Conservation (phyloP, 2,888 invertebrate genomes). For the Tinea trinotella region DNA sequence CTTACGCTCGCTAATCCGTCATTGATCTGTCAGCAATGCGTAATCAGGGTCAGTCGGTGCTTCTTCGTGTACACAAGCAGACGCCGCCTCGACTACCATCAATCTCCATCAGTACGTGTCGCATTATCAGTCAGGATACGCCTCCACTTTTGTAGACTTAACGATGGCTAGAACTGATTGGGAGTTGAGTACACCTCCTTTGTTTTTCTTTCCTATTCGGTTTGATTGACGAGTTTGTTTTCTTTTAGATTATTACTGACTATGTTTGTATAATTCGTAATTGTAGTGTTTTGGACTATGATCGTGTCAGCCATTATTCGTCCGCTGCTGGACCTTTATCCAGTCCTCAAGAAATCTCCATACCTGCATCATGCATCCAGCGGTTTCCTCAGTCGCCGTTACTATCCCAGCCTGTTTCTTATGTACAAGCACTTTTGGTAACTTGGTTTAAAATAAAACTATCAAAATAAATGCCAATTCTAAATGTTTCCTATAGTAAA, state of each 20-base stretch:
- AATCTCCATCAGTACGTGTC: slow-evolving; percentile 59
- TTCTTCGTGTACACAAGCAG: slow-evolving; percentile 3
- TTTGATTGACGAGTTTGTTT: not conserved
- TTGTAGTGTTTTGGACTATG: too few relatives aligned
- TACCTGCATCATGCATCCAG: too few relatives aligned
- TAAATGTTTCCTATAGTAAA: slow-evolving; percentile 26
- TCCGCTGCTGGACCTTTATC: too few relatives aligned
- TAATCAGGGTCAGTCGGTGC: slow-evolving; percentile 18
- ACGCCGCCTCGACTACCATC: slow-evolving; percentile 35
- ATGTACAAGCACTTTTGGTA: too few relatives aligned
- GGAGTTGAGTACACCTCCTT: slow-evolving; percentile 1
- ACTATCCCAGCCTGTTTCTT: too few relatives aligned
- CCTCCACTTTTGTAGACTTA: slow-evolving; percentile 28
- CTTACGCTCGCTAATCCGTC: slow-evolving; percentile 7
- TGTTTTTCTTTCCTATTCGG: not conserved
- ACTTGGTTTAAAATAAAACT: not conserved
- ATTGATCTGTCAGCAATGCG: slow-evolving; percentile 14
- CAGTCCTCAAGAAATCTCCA: too few relatives aligned
- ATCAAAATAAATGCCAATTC: slow-evolving; percentile 27
- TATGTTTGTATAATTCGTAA: too few relatives aligned
- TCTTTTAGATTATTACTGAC: too few relatives aligned
- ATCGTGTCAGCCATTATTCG: too few relatives aligned
- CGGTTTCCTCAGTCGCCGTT: too few relatives aligned
- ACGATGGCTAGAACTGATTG: slow-evolving; percentile 2
- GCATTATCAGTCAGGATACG: slow-evolving; percentile 56